Conservation (phyloP, 1,140 invertebrate genomes). For the Drosophila repletoides region DNA sequence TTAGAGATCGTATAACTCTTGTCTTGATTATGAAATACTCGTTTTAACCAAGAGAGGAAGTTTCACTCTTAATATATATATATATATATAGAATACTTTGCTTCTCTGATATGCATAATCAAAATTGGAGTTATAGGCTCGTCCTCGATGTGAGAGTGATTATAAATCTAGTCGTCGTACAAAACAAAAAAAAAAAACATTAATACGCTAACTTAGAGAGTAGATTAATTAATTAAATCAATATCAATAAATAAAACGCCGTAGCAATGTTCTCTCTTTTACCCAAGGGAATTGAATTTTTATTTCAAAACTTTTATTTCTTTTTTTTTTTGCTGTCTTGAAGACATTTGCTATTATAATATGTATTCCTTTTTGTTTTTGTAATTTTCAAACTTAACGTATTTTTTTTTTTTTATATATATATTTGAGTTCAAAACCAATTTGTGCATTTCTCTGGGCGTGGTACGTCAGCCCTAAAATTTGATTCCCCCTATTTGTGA, state of each 20-base stretch:
- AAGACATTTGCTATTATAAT: slow-evolving; percentile 54
- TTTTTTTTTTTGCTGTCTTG: slow-evolving; percentile 50
- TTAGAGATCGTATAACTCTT: not conserved
- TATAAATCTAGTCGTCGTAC: slow-evolving; percentile 75
- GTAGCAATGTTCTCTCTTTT: not conserved
- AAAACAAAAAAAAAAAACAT: no score
- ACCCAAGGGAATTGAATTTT: slow-evolving; percentile 16
- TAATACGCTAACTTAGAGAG: slow-evolving; percentile 26
- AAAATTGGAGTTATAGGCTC: not conserved
- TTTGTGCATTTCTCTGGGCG: slow-evolving; percentile 68
- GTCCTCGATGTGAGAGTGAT: slow-evolving; percentile 64
- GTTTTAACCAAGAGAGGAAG: no score
- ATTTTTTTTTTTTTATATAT: slow-evolving; percentile 32
- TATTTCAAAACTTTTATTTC: slow-evolving; percentile 28
- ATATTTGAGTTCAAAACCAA: slow-evolving; percentile 69
- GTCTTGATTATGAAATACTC: not conserved
- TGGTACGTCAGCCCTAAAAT: slow-evolving; percentile 31
- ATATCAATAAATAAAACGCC: slow-evolving; percentile 29
- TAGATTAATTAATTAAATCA: slow-evolving; percentile 9
- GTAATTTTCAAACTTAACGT: slow-evolving; percentile 67
- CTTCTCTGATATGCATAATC: not conserved
- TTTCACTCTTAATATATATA: no score
- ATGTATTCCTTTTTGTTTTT: slow-evolving; percentile 38
- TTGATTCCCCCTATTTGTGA: slow-evolving; percentile 25
- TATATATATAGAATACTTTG: not conserved